Percentiles rank a stretch among this genome's conserved stretches.
Conservation (phyloP, 2,113 vertebrate genomes). For the Azemiops feae region DNA sequence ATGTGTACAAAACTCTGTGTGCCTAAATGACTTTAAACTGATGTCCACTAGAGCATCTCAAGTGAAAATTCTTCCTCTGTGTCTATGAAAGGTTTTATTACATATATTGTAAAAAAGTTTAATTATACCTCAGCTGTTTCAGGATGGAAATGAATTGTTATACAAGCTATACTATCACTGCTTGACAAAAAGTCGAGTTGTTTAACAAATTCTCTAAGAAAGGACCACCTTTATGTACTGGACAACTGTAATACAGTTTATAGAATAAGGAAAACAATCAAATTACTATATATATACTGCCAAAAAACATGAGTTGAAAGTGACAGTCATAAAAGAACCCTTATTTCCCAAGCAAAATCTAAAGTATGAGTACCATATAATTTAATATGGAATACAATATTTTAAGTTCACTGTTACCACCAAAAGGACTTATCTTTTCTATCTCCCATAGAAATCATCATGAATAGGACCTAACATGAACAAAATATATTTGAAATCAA, state of each 20-base stretch:
- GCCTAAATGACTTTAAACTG: background rate
- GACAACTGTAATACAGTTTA: too few species aligned
- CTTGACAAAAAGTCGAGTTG: background rate
- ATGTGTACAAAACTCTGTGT: background rate
- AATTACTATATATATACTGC: background rate
- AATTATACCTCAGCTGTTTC: background rate
- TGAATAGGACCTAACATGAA: background rate
- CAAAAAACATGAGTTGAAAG: background rate
- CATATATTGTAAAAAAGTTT: background rate
- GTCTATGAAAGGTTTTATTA: background rate
- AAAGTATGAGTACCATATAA: background rate
- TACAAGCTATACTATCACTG: background rate
- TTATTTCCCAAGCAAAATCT: background rate
- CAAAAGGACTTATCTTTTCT: background rate
- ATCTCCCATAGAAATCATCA: background rate
- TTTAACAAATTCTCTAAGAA: too few species aligned
- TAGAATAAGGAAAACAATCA: too few species aligned
- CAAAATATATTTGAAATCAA: background rate
- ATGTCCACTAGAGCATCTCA: background rate
- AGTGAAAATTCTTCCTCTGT: background rate
- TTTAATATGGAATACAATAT: background rate
- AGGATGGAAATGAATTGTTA: background rate
- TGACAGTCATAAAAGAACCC: background rate
- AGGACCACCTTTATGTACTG: too few species aligned
- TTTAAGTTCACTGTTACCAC: conserved; percentile 8